Base-by-base conservation (phyloP, 1,140 invertebrate species). In the Trigoniulus corallinus region DNA sequence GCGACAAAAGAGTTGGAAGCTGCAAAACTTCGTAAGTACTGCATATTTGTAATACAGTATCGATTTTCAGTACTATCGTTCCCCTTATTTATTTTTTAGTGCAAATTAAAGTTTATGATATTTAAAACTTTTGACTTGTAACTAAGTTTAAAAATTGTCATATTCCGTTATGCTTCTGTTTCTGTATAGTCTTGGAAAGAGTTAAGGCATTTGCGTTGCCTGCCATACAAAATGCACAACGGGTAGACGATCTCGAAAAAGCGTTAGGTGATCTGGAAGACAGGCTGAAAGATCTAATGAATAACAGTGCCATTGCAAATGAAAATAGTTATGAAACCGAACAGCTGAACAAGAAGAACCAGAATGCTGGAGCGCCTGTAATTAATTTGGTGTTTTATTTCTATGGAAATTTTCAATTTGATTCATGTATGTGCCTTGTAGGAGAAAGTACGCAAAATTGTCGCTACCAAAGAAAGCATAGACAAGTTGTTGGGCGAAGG, bases 281-380 rank as follows among this genome's bases (percentile, higher is more conserved):
- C 0, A 81, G 82, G 54, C 62, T 89, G 29, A 73, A 81, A 39
- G 84, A 89, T 58, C 68, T 92, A 47, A 66, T 74, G 40, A 74
- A 80, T 50, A 77, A 80, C 56, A 80, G 77, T 3, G 67, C 75
- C 3, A 65, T 73, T 27, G 75, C 81, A 0, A 65, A 76, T 20
- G 66, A 74, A 15, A 75, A 74, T n/a, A 73, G 76, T 0, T 63
- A 65, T 1, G 69, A 74, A 27, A 81, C 81, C 1, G 74, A 80
- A 25, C 66, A 67, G 18, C 60, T 85, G 1, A 80, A 82, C 54
- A 52, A 60, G n/a, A 65, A 70, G 47, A 52, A 56, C 23, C n/a
- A 37, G 42, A 39, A 52, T 24, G 40, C 46, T 27, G 39, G 22
- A 10, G 42, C 42, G 18, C 7, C 4, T 18, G 42, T 44, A 44